Percentiles rank a stretch among this genome's conserved stretches.
These are phyloP conservation scores for Forbesichthys agassizii DNA, from an alignment of 2,113 vertebrate genomes.

Conservation along the genomic window DNA sequence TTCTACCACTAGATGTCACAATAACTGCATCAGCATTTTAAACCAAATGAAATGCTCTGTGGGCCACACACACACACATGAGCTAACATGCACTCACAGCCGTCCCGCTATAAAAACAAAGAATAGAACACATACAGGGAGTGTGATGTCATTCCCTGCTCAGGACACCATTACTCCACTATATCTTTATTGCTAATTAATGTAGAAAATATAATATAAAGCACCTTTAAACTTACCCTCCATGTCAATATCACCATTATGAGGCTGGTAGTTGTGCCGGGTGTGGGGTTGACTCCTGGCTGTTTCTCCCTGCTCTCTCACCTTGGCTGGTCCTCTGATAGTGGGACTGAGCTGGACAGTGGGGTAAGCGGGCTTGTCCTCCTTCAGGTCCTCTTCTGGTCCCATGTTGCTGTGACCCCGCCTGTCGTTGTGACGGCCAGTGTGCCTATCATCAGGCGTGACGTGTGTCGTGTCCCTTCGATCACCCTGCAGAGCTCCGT, in stretches of 20 bases:
- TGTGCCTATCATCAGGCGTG: conserved; percentile 16
- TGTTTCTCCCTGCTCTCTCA: conserved; percentile 50
- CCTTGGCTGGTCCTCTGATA: conserved; percentile 54
- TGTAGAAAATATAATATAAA: too few species aligned
- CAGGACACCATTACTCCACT: too few species aligned
- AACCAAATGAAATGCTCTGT: too few species aligned
- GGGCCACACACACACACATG: too few species aligned
- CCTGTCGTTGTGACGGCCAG: conserved; percentile 32
- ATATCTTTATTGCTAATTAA: too few species aligned
- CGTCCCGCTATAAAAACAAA: too few species aligned
- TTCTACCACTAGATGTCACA: too few species aligned
- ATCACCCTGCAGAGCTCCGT: conserved; percentile 20
- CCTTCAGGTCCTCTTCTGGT: conserved; percentile 24
- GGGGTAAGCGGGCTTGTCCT: conserved; percentile 35
- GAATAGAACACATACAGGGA: too few species aligned
- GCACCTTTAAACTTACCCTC: conserved; percentile 75
- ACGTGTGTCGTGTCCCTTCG: conserved; percentile 22
- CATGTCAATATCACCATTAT: conserved; percentile 57
- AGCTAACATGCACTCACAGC: too few species aligned
- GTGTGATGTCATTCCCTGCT: too few species aligned
- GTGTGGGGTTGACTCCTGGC: conserved; percentile 59
- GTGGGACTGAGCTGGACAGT: conserved; percentile 71
- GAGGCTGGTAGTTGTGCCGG: conserved; percentile 56
- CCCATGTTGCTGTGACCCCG: conserved; percentile 7
- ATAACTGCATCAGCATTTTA: too few species aligned